Evolutionary conservation across 2,797 vertebrate species (phyloP), one percentile per base, ranked within the genome.

Genomic region (Oceanodroma leucorhoa): DNA sequence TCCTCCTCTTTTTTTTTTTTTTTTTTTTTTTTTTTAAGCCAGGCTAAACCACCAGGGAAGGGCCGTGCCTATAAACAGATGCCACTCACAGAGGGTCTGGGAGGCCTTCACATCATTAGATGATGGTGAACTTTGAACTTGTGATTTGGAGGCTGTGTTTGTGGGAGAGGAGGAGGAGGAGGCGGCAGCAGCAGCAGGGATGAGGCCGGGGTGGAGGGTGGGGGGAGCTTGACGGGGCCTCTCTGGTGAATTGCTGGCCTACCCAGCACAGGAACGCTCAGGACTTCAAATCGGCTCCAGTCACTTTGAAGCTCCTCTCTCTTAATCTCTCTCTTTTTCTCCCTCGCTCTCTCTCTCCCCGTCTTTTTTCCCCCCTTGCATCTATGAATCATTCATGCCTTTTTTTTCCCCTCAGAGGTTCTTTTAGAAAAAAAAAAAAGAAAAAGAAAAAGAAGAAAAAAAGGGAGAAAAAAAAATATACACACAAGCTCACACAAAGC

Each of bases 221-320:
- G 83, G 79, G 91, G 95, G 92, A 96, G 95, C 86, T 90, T 96
- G 96, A 97, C 55, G 83, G 94, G 83, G 69, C 79, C 87, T 97
- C 97, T 97, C 97, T 94, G 83, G 97, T 97, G 97, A 84, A 97
- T 98, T 97, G 92, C 94, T 95, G 95, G 82, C 72, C 96, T 97
- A 73, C 93, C 95, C 97, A 91, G 95, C 96, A 58, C 94, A 92
- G 95, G 95, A 97, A 97, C 70, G 83, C 94, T 95, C 93, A 90
- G 96, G 96, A 97, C 96, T 97, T 97, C 97, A 97, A 97, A 97
- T 98, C 96, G 83, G 94, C 95, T 95, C 76, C 95, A 89, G 82
- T 93, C 93, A 93, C 97, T 97, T 98, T 98, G 97, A 98, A 97
- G 97, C 95, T 94, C 87, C 95, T 93, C 90, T 95, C 87, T 94